These are phyloP conservation scores for Istiophorus platypterus DNA, from an alignment of 2,113 vertebrate species.

Conservation along the genomic window DNA sequence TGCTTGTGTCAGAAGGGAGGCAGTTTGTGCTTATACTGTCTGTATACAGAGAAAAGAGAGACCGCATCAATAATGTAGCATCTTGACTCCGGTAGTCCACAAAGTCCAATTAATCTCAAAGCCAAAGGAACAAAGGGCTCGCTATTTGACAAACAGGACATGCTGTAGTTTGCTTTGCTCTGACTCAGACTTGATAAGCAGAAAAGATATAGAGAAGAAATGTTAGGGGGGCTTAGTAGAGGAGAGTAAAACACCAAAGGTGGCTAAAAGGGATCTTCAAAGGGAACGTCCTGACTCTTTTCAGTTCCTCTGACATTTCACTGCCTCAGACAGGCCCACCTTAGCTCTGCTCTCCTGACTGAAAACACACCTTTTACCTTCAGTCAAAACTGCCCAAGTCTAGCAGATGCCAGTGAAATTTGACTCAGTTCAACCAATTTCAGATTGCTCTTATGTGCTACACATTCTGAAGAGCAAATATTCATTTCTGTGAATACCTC, in stretches of 20 bases:
- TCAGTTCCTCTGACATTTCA: conserved; percentile 81
- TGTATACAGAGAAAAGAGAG: conserved; percentile 78
- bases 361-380: conserved; percentile 68
- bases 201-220: conserved; percentile 72
- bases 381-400: conserved; percentile 53
- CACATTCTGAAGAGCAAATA: conserved; percentile 10
- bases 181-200: conserved; percentile 75
- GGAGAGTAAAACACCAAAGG: conserved; percentile 80
- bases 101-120: conserved; percentile 88
- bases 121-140: conserved; percentile 82
- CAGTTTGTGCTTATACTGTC: conserved; percentile 78
- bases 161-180: conserved; percentile 78
- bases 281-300: conserved; percentile 79
- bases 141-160: conserved; percentile 86
- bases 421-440: conserved; percentile 25
- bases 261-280: conserved; percentile 84
- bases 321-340: conserved; percentile 81
- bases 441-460: not conserved
- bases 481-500: not conserved
- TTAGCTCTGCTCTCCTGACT: conserved; percentile 60
- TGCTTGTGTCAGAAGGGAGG: conserved; percentile 76
- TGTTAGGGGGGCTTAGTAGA: conserved; percentile 77
- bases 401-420: conserved; percentile 48
- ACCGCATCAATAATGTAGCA: conserved; percentile 86
- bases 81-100: conserved; percentile 82